Evolutionary conservation across 2,113 vertebrate genomes (phyloP).

Genomic region (Oryzias melastigma): DNA sequence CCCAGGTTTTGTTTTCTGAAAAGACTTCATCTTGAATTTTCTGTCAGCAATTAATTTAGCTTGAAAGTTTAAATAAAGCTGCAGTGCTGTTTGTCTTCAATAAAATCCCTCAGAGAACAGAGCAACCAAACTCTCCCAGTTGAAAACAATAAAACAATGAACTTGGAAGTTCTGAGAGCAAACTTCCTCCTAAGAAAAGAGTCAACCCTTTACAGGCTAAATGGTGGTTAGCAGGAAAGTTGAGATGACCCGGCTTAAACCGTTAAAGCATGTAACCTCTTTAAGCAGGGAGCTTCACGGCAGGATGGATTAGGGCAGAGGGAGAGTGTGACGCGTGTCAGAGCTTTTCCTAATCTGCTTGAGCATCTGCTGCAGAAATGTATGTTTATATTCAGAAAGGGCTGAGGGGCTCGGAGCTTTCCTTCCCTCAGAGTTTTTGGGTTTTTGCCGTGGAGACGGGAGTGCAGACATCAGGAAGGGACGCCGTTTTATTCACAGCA

Average conservation of each 20-base stretch:
- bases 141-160: too few relatives aligned
- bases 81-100: too few relatives aligned
- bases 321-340: constrained; percentile 54
- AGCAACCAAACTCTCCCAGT: too few relatives aligned
- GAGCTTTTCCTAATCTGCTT: constrained; percentile 57
- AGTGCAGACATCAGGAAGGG: constrained; percentile 73
- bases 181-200: not conserved
- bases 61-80: too few relatives aligned
- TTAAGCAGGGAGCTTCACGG: constrained; percentile 46
- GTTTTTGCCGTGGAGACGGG: constrained; percentile 37
- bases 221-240: constrained; percentile 26
- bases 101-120: too few relatives aligned
- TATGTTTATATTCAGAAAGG: constrained; percentile 18
- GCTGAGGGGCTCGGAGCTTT: not conserved
- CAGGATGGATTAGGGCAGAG: constrained; percentile 58
- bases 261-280: constrained; percentile 43
- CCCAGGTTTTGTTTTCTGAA: too few relatives aligned
- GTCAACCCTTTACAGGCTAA: not conserved
- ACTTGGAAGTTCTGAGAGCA: too few relatives aligned
- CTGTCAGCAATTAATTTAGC: too few relatives aligned
- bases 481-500: constrained; percentile 88
- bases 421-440: constrained; percentile 40
- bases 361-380: constrained; percentile 37
- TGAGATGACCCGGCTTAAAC: constrained; percentile 47
- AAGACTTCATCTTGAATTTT: too few relatives aligned